These are phyloP conservation scores for Proteles cristata DNA, from an alignment of 2,113 vertebrate species.

Conservation along the genomic window DNA sequence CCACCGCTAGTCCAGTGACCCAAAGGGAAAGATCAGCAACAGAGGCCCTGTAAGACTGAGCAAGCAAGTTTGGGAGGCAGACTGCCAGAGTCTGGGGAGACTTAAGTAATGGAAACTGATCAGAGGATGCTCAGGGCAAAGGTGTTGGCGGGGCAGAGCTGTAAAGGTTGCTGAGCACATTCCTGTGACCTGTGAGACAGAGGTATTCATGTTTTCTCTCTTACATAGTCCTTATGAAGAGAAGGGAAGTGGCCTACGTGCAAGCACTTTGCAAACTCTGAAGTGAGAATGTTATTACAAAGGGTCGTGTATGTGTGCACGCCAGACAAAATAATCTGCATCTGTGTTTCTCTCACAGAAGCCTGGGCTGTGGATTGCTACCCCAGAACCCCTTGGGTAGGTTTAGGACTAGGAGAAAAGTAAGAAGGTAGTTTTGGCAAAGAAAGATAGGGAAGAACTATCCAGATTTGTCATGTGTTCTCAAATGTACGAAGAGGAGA, in stretches of 20 bases:
- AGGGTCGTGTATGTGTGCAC: background rate
- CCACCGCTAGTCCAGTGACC: background rate
- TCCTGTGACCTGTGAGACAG: too few species aligned
- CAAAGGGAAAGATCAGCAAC: background rate
- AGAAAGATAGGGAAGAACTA: background rate
- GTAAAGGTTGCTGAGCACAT: rapidly evolving
- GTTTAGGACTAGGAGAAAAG: background rate
- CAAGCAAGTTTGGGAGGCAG: background rate
- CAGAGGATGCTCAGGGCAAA: background rate
- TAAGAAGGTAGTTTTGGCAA: background rate
- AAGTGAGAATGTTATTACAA: background rate
- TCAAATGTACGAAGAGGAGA: background rate
- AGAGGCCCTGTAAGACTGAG: background rate
- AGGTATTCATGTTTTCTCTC: background rate
- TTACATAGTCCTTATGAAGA: rapidly evolving
- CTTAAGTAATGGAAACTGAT: background rate
- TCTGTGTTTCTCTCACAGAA: background rate
- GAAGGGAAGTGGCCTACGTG: background rate
- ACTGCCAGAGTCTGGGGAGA: background rate
- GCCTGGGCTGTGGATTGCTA: background rate
- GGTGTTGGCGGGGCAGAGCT: background rate
- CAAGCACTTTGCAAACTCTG: background rate
- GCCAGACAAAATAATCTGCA: background rate
- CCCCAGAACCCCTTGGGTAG: background rate
- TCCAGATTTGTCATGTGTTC: background rate